phyloP scores from a whole-genome alignment of 1,140 invertebrate genomes.

The Heliconius hewitsoni region DNA sequence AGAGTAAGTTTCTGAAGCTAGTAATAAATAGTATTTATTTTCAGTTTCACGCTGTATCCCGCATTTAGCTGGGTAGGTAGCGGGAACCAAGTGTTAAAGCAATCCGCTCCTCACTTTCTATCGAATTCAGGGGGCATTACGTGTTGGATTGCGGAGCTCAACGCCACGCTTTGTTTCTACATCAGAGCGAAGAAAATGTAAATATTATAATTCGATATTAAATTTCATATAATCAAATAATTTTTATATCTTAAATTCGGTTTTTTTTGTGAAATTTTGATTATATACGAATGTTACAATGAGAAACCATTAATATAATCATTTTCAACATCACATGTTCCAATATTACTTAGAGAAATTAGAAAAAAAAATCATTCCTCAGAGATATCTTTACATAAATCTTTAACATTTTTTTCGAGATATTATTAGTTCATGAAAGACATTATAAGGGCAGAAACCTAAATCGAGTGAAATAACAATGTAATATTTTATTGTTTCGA shows the following conservation, averaged over 20 bases:
- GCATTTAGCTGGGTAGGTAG: too few relatives aligned
- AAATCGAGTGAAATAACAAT: constrained; percentile 14
- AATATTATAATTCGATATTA: background rate
- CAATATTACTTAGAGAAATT: background rate
- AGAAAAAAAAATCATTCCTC: background rate
- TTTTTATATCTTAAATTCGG: background rate
- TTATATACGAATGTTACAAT: background rate
- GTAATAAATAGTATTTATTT: too few relatives aligned
- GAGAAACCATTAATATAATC: background rate
- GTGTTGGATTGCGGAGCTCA: too few relatives aligned
- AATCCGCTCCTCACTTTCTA: too few relatives aligned
- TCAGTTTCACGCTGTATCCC: too few relatives aligned
- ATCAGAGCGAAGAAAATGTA: too few relatives aligned
- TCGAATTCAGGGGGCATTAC: too few relatives aligned
- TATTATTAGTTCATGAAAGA: constrained; percentile 1
- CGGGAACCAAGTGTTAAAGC: too few relatives aligned
- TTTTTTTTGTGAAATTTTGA: background rate
- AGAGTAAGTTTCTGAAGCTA: too few relatives aligned
- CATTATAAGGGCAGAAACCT: background rate
- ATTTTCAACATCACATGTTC: background rate
- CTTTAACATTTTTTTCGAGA: background rate
- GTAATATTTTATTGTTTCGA: constrained; percentile 23
- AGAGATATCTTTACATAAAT: background rate
- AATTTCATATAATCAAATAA: background rate
- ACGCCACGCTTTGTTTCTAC: too few relatives aligned